Conservation (phyloP, 2,797 vertebrate species). For the Anguilla pacifica region DNA sequence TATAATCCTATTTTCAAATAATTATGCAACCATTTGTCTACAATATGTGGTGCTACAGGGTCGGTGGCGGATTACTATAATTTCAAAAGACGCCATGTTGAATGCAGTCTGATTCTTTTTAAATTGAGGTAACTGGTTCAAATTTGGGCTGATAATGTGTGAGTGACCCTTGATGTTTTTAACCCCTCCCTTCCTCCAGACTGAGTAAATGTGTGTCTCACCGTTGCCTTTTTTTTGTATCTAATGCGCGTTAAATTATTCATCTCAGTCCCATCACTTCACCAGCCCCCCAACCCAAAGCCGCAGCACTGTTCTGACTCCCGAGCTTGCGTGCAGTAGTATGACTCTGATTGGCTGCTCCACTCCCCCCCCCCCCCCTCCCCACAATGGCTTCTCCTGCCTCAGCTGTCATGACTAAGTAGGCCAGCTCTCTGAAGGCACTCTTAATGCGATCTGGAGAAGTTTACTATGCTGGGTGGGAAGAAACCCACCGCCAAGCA, state of each 20-base stretch:
- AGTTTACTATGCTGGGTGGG: conserved; percentile 17
- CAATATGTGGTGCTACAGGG: neutral
- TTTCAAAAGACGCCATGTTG: neutral
- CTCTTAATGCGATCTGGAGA: conserved; percentile 38
- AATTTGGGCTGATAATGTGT: neutral
- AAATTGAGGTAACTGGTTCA: conserved; percentile 11
- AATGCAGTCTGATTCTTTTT: neutral
- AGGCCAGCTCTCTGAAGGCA: conserved; percentile 52
- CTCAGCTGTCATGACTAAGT: conserved; percentile 48
- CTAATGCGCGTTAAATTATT: conserved; percentile 70
- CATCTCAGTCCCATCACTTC: conserved; percentile 47
- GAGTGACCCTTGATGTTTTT: conserved; percentile 10
- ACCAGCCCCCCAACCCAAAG: conserved; percentile 40
- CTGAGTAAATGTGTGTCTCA: conserved; percentile 56
- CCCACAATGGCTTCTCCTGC: conserved; percentile 10
- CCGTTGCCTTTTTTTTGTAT: conserved; percentile 51
- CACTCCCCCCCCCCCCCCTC: neutral
- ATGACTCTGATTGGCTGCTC: conserved; percentile 34
- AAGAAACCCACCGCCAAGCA: neutral
- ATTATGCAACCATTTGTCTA: neutral
- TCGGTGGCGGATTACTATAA: neutral
- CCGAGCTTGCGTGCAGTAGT: conserved; percentile 26
- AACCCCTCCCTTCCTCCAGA: neutral
- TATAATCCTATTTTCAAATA: neutral
- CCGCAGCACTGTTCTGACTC: conserved; percentile 33